Evolutionary conservation across 2,113 vertebrate species (phyloP).

Genomic region (Gymnobelideus leadbeateri): DNA sequence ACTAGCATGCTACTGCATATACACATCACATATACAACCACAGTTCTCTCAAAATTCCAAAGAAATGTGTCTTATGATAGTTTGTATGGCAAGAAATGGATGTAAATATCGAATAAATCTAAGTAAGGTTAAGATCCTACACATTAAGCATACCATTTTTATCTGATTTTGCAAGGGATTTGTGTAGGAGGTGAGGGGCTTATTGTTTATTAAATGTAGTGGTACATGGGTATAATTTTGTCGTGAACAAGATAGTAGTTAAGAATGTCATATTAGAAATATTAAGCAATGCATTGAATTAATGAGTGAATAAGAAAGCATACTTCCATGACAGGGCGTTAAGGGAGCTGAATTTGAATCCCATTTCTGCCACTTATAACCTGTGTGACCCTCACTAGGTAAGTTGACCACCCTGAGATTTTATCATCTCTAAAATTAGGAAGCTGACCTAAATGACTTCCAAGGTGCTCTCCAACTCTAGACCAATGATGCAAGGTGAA

Average conservation of each 20-base stretch:
- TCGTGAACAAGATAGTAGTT: background rate
- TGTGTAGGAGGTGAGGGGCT: background rate
- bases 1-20: too few relatives aligned
- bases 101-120: too few relatives aligned
- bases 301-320: background rate
- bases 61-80: too few relatives aligned
- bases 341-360: background rate
- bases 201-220: background rate
- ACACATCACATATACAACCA: too few relatives aligned
- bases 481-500: background rate
- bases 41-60: too few relatives aligned
- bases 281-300: background rate
- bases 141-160: too few relatives aligned
- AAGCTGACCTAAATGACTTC: background rate
- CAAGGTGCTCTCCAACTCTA: background rate
- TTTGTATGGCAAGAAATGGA: too few relatives aligned
- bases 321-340: background rate
- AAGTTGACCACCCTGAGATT: background rate
- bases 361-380: background rate
- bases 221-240: background rate
- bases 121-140: too few relatives aligned
- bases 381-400: background rate
- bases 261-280: background rate
- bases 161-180: too few relatives aligned
- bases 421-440: background rate